Evolutionary conservation across 2,113 vertebrate species (phyloP).

Genomic region (Tichodroma muraria): DNA sequence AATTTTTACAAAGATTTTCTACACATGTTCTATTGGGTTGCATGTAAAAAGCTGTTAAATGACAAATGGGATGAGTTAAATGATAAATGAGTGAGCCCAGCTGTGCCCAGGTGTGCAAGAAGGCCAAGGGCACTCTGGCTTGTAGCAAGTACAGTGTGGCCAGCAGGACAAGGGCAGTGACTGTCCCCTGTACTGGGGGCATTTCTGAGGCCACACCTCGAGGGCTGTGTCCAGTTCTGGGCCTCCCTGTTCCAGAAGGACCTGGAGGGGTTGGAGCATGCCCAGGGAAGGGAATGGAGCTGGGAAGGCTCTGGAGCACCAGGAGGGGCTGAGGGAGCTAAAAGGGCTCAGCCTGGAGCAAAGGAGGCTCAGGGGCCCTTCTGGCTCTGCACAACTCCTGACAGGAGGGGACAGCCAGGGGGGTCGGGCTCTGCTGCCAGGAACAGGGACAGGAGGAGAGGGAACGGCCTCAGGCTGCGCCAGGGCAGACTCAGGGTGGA

Average conservation of each 20-base stretch:
- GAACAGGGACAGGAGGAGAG: not conserved
- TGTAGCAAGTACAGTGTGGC: not conserved
- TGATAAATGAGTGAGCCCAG: not conserved
- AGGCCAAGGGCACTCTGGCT: not conserved
- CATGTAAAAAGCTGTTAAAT: not conserved
- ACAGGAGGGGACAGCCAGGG: not conserved
- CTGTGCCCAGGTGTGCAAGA: not conserved
- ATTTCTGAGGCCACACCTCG: not conserved
- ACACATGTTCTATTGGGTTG: not conserved
- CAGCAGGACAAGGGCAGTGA: not conserved
- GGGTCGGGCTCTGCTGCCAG: not conserved
- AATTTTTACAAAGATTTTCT: not conserved
- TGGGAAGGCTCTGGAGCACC: not conserved
- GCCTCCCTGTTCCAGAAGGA: not conserved
- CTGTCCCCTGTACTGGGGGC: not conserved
- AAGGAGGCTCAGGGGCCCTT: not conserved
- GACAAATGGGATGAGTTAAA: not conserved
- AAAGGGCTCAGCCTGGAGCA: not conserved
- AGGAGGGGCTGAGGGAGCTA: not conserved
- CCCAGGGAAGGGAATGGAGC: not conserved
- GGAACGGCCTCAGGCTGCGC: not conserved
- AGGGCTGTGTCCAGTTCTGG: not conserved
- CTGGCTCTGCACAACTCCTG: not conserved
- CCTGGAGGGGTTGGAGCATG: accelerated
- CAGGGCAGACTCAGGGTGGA: not conserved